Evolutionary conservation across 2,888 invertebrate species (phyloP).

Genomic region (Scaeva pyrastri): DNA sequence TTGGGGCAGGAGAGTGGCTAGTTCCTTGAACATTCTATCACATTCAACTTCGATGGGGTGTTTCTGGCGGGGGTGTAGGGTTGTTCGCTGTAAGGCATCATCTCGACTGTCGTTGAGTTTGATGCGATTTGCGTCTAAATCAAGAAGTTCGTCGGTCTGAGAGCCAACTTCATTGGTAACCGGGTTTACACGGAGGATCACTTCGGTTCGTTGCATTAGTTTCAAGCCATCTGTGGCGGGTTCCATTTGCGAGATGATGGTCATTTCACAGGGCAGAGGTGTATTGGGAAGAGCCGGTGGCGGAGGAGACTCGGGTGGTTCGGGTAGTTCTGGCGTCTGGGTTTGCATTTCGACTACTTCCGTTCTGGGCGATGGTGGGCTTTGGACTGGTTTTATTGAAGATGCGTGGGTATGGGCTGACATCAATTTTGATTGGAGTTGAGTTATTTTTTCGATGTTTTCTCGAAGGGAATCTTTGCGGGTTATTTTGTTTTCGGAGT

Average conservation of each 20-base stretch:
- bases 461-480: conserved; percentile 83
- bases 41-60: conserved; percentile 91
- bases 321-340: conserved; percentile 42
- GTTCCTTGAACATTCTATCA: conserved; percentile 88
- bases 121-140: conserved; percentile 79
- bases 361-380: conserved; percentile 33
- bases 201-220: conserved; percentile 87
- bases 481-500: conserved; percentile 78
- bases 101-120: conserved; percentile 77
- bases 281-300: conserved; percentile 70
- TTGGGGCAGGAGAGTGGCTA: conserved; percentile 87
- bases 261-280: conserved; percentile 72
- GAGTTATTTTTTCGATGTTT: conserved; percentile 83
- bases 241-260: conserved; percentile 77
- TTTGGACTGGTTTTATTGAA: conserved; percentile 59
- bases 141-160: conserved; percentile 85
- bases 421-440: conserved; percentile 83
- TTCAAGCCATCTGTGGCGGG: conserved; percentile 83
- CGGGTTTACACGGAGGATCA: conserved; percentile 87
- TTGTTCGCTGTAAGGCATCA: conserved; percentile 78
- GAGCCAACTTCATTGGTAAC: conserved; percentile 87
- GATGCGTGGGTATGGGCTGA: conserved; percentile 80
- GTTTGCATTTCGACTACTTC: conserved; percentile 71
- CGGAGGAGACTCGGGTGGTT: conserved; percentile 43
- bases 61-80: conserved; percentile 85